Conservation (phyloP, 2,888 invertebrate species). For the Dioctria rufipes region DNA sequence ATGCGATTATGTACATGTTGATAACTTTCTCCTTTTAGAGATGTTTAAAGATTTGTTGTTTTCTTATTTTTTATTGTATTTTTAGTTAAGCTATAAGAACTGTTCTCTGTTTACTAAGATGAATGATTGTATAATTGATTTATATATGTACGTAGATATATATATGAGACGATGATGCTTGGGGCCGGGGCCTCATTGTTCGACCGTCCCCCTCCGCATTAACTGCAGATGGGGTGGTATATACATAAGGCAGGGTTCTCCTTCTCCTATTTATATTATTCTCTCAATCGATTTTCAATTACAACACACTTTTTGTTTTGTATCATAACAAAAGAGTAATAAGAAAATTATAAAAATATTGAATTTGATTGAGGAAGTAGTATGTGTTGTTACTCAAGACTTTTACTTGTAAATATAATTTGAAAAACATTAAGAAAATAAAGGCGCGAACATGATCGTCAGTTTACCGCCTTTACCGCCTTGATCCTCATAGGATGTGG, state of each 20-base stretch:
- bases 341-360: background rate
- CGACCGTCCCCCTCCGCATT: slow-evolving; percentile 4
- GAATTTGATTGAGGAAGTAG: slow-evolving; percentile 41
- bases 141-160: slow-evolving; percentile 4
- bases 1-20: slow-evolving; percentile 53
- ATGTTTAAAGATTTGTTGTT: slow-evolving; percentile 54
- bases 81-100: slow-evolving; percentile 46
- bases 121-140: slow-evolving; percentile 45
- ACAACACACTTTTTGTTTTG: slow-evolving; percentile 24
- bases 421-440: no score
- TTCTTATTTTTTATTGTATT: slow-evolving; percentile 53
- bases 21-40: slow-evolving; percentile 50
- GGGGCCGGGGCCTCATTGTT: slow-evolving; percentile 35
- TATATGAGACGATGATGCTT: slow-evolving; percentile 26
- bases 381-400: slow-evolving; percentile 31
- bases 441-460: no score
- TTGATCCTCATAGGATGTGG: no score
- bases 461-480: no score
- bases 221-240: background rate
- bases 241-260: slow-evolving; percentile 28
- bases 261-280: slow-evolving; percentile 30
- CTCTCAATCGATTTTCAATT: slow-evolving; percentile 34
- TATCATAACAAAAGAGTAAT: slow-evolving; percentile 20
- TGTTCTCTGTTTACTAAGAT: slow-evolving; percentile 52
- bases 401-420: slow-evolving; percentile 41